Evolutionary conservation across 2,113 vertebrate genomes (phyloP).

Genomic region (Micronycteris hirsuta): DNA sequence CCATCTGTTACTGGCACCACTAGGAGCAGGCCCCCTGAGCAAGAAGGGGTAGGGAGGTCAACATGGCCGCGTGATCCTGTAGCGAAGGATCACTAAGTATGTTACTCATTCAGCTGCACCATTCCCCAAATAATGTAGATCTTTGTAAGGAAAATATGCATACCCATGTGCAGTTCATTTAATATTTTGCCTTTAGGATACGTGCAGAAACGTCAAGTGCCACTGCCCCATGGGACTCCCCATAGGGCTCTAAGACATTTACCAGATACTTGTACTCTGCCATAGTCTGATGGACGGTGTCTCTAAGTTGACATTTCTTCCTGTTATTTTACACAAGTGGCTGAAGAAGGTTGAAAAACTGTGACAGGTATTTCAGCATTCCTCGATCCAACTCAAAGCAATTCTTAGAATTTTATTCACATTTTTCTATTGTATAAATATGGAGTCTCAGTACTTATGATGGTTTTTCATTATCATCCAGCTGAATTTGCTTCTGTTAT

Average conservation of each 20-base stretch:
- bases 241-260: not conserved
- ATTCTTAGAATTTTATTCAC: not conserved
- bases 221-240: not conserved
- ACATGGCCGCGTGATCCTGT: not conserved
- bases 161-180: not conserved
- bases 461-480: not conserved
- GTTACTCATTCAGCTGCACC: not conserved
- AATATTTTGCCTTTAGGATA: not conserved
- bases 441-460: not conserved
- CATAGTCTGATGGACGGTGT: not conserved
- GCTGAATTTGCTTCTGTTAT: not conserved
- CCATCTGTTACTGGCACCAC: not conserved
- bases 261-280: not conserved
- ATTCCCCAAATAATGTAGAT: not conserved
- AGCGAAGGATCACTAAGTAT: not conserved
- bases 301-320: constrained; percentile 6
- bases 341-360: not conserved
- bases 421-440: not conserved
- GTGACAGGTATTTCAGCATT: constrained; percentile 1
- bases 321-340: constrained; percentile 20
- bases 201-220: not conserved
- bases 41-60: not conserved
- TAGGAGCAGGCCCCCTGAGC: not conserved
- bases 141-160: not conserved
- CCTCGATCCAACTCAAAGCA: not conserved